Percentiles rank a stretch among this genome's conserved stretches.
Conservation (phyloP, 2,888 invertebrate species). For the Drosophila affinis region DNA sequence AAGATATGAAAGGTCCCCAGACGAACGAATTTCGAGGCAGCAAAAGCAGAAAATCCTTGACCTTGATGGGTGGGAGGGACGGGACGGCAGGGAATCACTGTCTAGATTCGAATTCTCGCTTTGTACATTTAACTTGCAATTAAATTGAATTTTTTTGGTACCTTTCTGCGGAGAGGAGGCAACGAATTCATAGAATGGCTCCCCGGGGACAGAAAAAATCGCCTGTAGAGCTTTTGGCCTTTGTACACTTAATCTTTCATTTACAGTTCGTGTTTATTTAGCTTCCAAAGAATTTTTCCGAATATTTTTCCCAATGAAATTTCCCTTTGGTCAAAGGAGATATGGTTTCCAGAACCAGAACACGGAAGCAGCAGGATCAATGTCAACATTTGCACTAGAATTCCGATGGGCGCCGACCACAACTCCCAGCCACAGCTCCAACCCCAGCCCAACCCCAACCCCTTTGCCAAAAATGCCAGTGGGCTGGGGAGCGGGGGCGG, state of each 20-base stretch:
- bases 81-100: not conserved
- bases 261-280: too few species aligned
- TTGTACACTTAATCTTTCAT: not conserved
- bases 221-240: not conserved
- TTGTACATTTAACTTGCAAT: not conserved
- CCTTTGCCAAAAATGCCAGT: not conserved
- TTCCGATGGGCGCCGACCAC: not conserved
- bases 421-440: not conserved
- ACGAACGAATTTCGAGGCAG: slow-evolving; percentile 37
- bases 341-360: not conserved
- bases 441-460: not conserved
- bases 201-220: not conserved
- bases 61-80: slow-evolving; percentile 13
- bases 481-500: too few species aligned
- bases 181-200: not conserved
- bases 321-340: not conserved
- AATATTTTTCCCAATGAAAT: not conserved
- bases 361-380: slow-evolving; percentile 3
- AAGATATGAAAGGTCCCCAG: slow-evolving; percentile 47
- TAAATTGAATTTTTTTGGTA: not conserved
- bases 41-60: slow-evolving; percentile 11
- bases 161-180: not conserved
- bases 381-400: slow-evolving; percentile 17
- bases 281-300: not conserved
- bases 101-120: not conserved